Evolutionary conservation across 2,113 vertebrate species (phyloP).

Genomic region (Petrocephalus microphthalmus): DNA sequence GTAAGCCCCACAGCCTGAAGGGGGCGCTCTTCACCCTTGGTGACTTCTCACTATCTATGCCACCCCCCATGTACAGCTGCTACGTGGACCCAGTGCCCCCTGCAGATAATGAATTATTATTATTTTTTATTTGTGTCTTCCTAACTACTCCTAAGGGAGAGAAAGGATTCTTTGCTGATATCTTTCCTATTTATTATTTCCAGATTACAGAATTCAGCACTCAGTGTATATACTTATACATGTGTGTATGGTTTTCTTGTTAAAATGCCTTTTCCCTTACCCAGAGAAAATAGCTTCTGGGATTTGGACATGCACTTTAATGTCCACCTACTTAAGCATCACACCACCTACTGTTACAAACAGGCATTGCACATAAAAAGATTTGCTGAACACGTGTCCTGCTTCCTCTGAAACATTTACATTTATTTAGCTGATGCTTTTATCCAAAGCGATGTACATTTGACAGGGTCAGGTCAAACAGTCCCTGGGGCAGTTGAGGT

Average conservation of each 20-base stretch:
- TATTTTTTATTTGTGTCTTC: too few relatives aligned
- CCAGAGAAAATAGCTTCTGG: not conserved
- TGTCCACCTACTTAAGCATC: not conserved
- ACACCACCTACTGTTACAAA: not conserved
- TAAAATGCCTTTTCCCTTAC: not conserved
- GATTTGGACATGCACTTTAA: not conserved
- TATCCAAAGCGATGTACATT: not conserved
- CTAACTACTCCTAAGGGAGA: not conserved
- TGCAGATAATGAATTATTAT: constrained; percentile 38
- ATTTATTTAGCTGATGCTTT: not conserved
- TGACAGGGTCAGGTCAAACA: not conserved
- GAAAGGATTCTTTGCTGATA: not conserved
- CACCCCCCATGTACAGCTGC: constrained; percentile 72
- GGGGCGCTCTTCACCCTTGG: constrained; percentile 76
- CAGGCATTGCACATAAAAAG: not conserved
- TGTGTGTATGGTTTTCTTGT: not conserved
- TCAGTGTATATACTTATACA: not conserved
- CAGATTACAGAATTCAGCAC: not conserved
- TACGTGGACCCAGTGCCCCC: constrained; percentile 47
- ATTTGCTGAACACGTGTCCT: constrained; percentile 46
- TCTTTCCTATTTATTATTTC: not conserved
- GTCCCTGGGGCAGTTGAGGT: not conserved
- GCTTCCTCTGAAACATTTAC: constrained; percentile 35
- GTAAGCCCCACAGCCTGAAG: constrained; percentile 73
- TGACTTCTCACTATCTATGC: constrained; percentile 68